phyloP scores from a whole-genome alignment of 2,797 vertebrate genomes.

The Picus viridis region DNA sequence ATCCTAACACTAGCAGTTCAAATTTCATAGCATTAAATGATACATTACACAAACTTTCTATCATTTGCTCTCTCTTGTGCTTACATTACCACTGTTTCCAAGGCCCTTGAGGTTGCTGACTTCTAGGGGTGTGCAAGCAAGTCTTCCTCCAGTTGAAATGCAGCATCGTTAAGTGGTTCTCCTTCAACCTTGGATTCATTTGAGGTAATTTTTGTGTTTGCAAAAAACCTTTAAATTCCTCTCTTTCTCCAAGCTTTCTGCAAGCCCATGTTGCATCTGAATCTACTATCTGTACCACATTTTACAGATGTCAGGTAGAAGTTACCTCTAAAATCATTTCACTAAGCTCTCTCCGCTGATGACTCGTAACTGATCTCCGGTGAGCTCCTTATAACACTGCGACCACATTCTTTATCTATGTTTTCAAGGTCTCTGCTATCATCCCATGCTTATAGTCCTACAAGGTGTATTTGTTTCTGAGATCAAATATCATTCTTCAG shows the following conservation, averaged over 20 bases:
- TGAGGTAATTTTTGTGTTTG: not conserved
- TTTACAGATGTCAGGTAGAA: not conserved
- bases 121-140: not conserved
- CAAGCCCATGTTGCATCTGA: not conserved
- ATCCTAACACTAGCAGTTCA: not conserved
- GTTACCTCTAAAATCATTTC: not conserved
- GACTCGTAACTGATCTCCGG: not conserved
- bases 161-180: not conserved
- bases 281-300: not conserved
- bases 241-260: not conserved
- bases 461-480: not conserved
- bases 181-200: not conserved
- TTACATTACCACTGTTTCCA: not conserved
- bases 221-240: not conserved
- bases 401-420: not conserved
- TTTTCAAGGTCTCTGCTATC: not conserved
- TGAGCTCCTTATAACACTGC: not conserved
- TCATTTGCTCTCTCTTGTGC: not conserved
- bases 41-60: not conserved
- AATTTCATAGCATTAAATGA: not conserved
- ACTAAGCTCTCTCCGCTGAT: not conserved
- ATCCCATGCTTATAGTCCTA: not conserved
- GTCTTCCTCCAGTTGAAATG: not conserved
- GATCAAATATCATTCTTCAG: not conserved
- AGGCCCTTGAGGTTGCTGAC: not conserved